phyloP scores from a whole-genome alignment of 2,113 vertebrate genomes.

The Percina caprodes region DNA sequence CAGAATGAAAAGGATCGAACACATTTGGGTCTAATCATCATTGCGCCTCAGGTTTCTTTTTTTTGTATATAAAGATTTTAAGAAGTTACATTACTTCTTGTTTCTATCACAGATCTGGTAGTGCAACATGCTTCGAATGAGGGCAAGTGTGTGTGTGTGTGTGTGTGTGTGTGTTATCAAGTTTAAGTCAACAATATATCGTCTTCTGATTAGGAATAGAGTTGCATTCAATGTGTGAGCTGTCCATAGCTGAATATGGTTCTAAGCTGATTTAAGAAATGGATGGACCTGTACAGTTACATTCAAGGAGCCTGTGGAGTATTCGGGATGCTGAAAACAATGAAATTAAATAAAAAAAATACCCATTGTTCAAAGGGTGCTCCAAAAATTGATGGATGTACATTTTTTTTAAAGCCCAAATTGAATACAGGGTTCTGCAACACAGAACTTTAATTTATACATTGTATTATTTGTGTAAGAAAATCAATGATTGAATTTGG shows the following conservation, averaged over 20 bases:
- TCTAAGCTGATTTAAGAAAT: no score
- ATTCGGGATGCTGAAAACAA: slow-evolving; percentile 13
- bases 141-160: no score
- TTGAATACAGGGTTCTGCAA: slow-evolving; percentile 11
- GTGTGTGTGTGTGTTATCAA: no score
- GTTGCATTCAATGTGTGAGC: no score
- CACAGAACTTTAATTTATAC: slow-evolving; percentile 24
- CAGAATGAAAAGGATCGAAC: neutral
- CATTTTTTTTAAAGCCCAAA: neutral
- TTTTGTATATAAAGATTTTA: neutral
- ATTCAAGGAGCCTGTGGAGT: slow-evolving; percentile 67
- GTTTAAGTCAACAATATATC: no score
- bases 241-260: no score
- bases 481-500: slow-evolving; percentile 56
- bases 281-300: slow-evolving; percentile 60
- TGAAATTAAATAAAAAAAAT: neutral
- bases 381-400: neutral
- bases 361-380: slow-evolving; percentile 13
- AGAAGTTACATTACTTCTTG: no score
- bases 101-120: no score
- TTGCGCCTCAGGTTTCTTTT: neutral
- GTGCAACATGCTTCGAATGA: no score
- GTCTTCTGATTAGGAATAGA: no score
- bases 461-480: neutral
- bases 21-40: neutral